phyloP scores from a whole-genome alignment of 2,113 vertebrate species.

The Leptosomus discolor region DNA sequence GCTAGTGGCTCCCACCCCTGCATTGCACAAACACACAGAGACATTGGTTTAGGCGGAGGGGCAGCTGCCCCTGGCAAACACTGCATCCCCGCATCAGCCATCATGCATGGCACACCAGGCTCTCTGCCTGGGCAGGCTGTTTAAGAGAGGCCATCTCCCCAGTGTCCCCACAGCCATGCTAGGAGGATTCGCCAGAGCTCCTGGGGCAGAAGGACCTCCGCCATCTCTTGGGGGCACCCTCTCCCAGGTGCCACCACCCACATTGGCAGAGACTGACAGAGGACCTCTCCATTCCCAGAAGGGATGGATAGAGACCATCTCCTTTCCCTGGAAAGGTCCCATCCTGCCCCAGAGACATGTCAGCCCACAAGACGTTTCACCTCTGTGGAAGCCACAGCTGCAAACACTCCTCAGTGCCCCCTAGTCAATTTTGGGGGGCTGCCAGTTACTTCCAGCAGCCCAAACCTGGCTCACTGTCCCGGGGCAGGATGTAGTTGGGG shows the following conservation, averaged over 20 bases:
- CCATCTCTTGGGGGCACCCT: background rate
- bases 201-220: background rate
- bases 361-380: background rate
- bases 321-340: background rate
- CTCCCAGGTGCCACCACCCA: background rate
- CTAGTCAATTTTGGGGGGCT: background rate
- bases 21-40: accelerated
- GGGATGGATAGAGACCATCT: too few relatives aligned
- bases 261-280: background rate
- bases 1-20: slow-evolving; percentile 12
- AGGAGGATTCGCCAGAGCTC: background rate
- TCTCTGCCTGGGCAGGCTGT: background rate
- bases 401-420: background rate
- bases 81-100: background rate
- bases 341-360: background rate
- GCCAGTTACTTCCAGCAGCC: background rate
- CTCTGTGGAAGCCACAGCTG: background rate
- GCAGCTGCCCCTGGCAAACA: background rate
- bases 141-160: background rate
- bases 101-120: accelerated
- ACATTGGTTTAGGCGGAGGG: accelerated
- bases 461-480: background rate
- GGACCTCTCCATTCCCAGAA: background rate
- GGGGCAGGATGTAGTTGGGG: accelerated
- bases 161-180: accelerated